A percentile compares a stretch with the other conserved stretches of the same genome.
These are phyloP conservation scores for Pachliopta kotzebuea DNA, from an alignment of 2,888 invertebrate species.

Conservation along the genomic window DNA sequence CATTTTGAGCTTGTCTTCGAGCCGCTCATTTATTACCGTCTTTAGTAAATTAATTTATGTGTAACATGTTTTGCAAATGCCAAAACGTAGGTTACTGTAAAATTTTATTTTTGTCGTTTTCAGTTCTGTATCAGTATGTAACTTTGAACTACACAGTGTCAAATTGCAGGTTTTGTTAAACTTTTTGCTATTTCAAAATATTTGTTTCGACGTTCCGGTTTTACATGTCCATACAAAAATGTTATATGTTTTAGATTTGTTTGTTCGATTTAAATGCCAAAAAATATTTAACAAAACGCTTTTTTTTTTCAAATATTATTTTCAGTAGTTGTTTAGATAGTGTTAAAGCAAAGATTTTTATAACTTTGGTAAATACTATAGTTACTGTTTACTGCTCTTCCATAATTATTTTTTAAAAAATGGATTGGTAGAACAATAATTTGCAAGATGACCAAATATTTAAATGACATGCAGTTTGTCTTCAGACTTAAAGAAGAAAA, in stretches of 20 bases:
- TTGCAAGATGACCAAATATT: no score
- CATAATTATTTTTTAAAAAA: no score
- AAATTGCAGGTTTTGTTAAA: slow-evolving; percentile 2
- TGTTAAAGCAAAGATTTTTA: no score
- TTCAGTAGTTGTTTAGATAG: no score
- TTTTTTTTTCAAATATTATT: no score
- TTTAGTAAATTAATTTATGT: slow-evolving; percentile 7
- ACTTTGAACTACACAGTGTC: neutral
- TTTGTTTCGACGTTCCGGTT: slow-evolving; percentile 12
- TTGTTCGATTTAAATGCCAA: slow-evolving; percentile 8
- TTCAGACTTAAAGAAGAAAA: no score
- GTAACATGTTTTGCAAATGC: neutral
- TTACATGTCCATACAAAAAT: slow-evolving; percentile 9
- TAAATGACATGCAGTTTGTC: no score
- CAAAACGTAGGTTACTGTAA: neutral
- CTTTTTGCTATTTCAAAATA: slow-evolving; percentile 10
- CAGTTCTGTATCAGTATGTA: neutral
- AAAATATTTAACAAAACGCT: neutral
- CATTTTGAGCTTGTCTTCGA: slow-evolving; percentile 19
- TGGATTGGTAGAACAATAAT: no score
- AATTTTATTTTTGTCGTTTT: neutral
- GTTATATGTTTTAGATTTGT: slow-evolving; percentile 13
- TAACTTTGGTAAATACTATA: no score
- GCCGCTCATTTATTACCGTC: slow-evolving; percentile 22
- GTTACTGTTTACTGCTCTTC: no score